phyloP scores from a whole-genome alignment of 2,113 vertebrate species.

The Melanerpes aurifrons region DNA sequence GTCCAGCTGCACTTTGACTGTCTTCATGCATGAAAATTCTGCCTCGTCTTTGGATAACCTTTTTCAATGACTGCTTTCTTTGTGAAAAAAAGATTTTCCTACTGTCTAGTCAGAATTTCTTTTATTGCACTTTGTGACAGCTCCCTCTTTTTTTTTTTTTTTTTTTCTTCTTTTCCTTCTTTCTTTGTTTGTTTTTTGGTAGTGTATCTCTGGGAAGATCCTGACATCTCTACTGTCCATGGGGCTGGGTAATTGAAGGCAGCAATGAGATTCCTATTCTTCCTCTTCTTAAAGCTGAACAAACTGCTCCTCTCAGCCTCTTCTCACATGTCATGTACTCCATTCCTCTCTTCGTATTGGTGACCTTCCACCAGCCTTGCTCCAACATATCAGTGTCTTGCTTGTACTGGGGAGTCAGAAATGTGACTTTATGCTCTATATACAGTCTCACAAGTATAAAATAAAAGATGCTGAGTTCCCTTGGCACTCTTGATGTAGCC shows the following conservation, averaged over 20 bases:
- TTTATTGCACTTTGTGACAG: background rate
- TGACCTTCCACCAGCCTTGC: background rate
- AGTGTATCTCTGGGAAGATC: background rate
- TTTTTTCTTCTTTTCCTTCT: no score
- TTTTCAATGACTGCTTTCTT: background rate
- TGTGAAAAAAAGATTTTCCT: background rate
- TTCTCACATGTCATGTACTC: background rate
- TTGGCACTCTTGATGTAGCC: background rate
- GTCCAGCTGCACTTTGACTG: background rate
- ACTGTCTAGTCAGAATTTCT: background rate
- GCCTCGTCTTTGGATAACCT: background rate
- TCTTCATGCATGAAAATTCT: background rate
- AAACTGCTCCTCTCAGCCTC: background rate
- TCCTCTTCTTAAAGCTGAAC: background rate
- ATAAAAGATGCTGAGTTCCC: background rate
- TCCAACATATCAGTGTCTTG: background rate
- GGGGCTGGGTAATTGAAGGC: background rate
- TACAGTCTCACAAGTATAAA: background rate
- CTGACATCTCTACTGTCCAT: background rate
- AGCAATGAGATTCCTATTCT: background rate
- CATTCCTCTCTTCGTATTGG: background rate
- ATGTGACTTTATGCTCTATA: background rate
- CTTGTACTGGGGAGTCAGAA: background rate
- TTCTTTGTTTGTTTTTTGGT: background rate
- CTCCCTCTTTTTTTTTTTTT: background rate